Conservation (phyloP, 1,140 invertebrate species). For the Euglossa dilemma region DNA sequence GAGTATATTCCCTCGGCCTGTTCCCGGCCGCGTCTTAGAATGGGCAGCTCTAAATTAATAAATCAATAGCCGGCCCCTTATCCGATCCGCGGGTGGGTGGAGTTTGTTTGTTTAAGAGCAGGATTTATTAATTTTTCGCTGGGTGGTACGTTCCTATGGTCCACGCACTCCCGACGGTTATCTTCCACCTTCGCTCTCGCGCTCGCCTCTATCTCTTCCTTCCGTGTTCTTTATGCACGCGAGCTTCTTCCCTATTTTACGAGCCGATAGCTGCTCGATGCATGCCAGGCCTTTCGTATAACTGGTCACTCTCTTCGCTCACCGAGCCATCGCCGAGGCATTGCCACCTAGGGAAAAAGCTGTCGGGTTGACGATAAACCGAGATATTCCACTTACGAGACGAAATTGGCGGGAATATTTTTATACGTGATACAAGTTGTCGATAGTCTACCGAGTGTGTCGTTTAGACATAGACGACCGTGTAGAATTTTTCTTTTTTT, state of each 20-base stretch:
- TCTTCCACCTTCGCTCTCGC: conserved; percentile 52
- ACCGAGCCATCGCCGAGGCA: not conserved
- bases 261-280: conserved; percentile 19
- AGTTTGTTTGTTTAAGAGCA: conserved; percentile 82
- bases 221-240: conserved; percentile 64
- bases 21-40: conserved; percentile 74
- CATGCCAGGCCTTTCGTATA: not conserved
- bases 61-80: conserved; percentile 80
- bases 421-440: too few species aligned
- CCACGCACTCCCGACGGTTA: conserved; percentile 53
- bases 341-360: not conserved
- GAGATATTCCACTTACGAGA: not conserved
- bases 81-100: conserved; percentile 81
- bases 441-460: not conserved
- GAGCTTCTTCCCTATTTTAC: conserved; percentile 51
- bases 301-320: not conserved
- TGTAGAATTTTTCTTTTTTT: not conserved
- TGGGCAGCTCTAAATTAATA: conserved; percentile 83
- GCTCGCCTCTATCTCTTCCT: conserved; percentile 56
- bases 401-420: not conserved
- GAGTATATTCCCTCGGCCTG: conserved; percentile 40
- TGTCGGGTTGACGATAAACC: not conserved
- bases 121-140: conserved; percentile 82
- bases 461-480: not conserved
- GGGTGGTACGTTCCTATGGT: conserved; percentile 78